These are phyloP conservation scores for Eudemis profundana DNA, from an alignment of 2,888 invertebrate species.

Conservation along the genomic window DNA sequence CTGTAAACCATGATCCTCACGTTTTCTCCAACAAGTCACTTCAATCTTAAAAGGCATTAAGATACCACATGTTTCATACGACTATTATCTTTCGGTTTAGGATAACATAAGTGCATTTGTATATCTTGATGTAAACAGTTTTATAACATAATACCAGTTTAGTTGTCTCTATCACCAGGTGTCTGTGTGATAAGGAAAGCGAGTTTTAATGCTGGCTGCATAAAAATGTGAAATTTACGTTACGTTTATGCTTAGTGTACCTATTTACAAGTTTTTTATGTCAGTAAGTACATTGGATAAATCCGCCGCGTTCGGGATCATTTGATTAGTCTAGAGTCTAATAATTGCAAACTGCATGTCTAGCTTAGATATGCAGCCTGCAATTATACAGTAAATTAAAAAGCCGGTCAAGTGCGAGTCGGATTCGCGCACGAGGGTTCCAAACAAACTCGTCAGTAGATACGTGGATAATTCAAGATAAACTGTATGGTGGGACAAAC, in stretches of 20 bases:
- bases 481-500: too few relatives aligned
- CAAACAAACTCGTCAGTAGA: too few relatives aligned
- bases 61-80: background rate
- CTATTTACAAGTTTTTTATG: too few relatives aligned
- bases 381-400: too few relatives aligned
- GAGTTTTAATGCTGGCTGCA: background rate
- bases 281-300: too few relatives aligned
- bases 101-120: conserved; percentile 20
- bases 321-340: too few relatives aligned
- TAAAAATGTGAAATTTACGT: background rate
- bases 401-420: too few relatives aligned
- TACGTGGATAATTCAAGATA: too few relatives aligned
- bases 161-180: conserved; percentile 11
- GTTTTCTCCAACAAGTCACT: background rate
- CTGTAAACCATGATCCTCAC: background rate
- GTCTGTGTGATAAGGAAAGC: conserved; percentile 4
- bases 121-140: conserved; percentile 20
- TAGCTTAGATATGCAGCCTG: too few relatives aligned
- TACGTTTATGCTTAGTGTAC: background rate
- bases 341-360: too few relatives aligned
- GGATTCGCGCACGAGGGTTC: too few relatives aligned
- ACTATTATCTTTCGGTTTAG: conserved; percentile 2
- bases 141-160: background rate
- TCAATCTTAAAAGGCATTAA: conserved; percentile 17
- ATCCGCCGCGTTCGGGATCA: too few relatives aligned